These are phyloP conservation scores for Elephas maximus DNA, from an alignment of 2,113 vertebrate genomes.

Conservation along the genomic window DNA sequence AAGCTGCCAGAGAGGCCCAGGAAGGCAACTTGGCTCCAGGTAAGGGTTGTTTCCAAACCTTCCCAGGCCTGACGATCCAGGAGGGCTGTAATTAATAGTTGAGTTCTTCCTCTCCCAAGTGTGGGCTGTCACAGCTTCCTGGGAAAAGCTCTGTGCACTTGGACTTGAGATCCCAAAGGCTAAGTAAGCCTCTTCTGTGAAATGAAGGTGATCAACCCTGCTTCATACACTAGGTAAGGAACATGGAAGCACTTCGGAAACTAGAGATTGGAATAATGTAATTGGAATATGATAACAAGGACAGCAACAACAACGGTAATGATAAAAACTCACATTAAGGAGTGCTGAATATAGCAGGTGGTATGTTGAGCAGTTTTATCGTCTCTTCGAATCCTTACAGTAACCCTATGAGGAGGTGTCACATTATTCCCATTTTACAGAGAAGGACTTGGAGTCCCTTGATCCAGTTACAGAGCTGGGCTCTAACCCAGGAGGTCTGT, in stretches of 20 bases:
- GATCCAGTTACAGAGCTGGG: not conserved
- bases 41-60: constrained; percentile 36
- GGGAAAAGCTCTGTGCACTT: not conserved
- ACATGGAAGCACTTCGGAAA: not conserved
- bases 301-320: not conserved
- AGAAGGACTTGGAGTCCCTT: not conserved
- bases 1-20: constrained; percentile 6
- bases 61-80: not conserved
- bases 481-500: not conserved
- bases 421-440: not conserved
- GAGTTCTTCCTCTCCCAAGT: not conserved
- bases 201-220: not conserved
- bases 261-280: not conserved
- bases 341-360: accelerated
- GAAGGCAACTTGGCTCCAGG: constrained; percentile 44
- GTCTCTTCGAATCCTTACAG: not conserved
- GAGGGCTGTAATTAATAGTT: not conserved
- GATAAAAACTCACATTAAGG: not conserved
- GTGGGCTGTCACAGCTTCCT: not conserved
- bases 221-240: not conserved
- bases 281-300: accelerated
- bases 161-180: not conserved
- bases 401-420: not conserved
- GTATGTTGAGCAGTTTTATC: too few relatives aligned
- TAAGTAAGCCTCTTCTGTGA: constrained; percentile 2